Base-by-base conservation (phyloP, 2,888 invertebrate genomes). In the Caenorhabditis doughertyi region DNA sequence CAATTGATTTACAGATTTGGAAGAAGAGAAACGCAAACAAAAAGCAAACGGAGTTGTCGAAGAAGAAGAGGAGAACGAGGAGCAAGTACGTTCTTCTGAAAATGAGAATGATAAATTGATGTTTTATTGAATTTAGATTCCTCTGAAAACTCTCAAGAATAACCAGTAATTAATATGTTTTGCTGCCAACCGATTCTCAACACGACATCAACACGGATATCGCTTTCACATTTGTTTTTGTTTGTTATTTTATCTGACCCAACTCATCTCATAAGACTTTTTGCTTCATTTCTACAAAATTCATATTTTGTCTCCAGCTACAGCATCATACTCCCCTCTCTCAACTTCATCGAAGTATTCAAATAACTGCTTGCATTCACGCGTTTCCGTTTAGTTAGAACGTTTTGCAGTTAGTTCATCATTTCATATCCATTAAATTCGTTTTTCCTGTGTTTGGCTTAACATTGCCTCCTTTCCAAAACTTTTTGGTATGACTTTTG, bases 11-110 rank as follows among this genome's bases (percentile, higher is more conserved):
- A 35, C 81, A 85, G 86, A 86, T 51, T 60, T 86, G 65, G 86
- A 86, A 47, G 86, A 86, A 27, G 86, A 86, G 55, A 86, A 86
- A 21, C 67, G 77, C 21, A 80, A 84, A 35, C 80, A 84, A 47
- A 76, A 76, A 23, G 32, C 76, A 18, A 83, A 79, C 49, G 84
- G 79, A 51, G 83, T 81, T 35, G 84, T 81, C 16, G 86, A 86
- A 51, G 84, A 83, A 25, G 83, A 83, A 39, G 83, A 84, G 3
- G 83, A 80, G 23, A 53, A 39, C 16, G 84, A 81, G 55, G 85
- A 81, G 21, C 64, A 76, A n/a, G 82, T 83, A 67, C 23, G 65
- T 35, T 64, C 53, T 23, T 62, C 56, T 18, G 23, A 35, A 21
- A 70, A 42, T 27, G 47, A 60, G 49, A 60, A 18, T 29, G 21